A percentile compares a stretch with the other conserved stretches of the same genome.
Conservation (phyloP, 2,888 invertebrate species). For the Metellina segmentata region DNA sequence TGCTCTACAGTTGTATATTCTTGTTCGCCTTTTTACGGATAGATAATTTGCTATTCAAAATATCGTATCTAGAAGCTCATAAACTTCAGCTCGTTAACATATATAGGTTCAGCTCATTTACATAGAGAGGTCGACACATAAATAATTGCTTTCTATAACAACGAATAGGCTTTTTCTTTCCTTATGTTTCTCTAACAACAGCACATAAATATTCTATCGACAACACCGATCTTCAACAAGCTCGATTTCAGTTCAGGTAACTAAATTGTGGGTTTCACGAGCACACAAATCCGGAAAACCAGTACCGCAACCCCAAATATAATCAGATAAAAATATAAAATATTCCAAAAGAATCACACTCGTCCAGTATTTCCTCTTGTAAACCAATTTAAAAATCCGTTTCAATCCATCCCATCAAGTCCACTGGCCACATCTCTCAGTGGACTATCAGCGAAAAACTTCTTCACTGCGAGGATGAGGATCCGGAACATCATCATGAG, state of each 20-base stretch:
- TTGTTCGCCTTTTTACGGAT: background rate
- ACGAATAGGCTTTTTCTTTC: background rate
- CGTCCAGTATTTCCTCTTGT: too few species aligned
- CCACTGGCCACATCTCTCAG: background rate
- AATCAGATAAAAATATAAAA: too few species aligned
- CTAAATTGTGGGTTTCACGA: too few species aligned
- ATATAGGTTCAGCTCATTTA: background rate
- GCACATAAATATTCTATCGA: background rate
- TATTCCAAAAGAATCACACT: too few species aligned
- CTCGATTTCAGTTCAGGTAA: too few species aligned
- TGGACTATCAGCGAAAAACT: background rate
- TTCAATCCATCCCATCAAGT: background rate
- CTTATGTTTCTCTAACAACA: background rate
- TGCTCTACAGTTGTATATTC: background rate
- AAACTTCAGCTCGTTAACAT: background rate
- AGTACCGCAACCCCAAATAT: too few species aligned
- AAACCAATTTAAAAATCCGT: background rate
- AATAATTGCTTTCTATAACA: background rate
- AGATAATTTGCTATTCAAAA: conserved; percentile 11
- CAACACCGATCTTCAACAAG: too few species aligned
- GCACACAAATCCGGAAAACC: too few species aligned
- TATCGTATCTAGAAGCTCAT: conserved; percentile 11
- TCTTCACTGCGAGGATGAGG: background rate
- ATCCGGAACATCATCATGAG: background rate
- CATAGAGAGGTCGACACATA: background rate